phyloP scores from a whole-genome alignment of 2,888 invertebrate species.

The Eulithis testata region DNA sequence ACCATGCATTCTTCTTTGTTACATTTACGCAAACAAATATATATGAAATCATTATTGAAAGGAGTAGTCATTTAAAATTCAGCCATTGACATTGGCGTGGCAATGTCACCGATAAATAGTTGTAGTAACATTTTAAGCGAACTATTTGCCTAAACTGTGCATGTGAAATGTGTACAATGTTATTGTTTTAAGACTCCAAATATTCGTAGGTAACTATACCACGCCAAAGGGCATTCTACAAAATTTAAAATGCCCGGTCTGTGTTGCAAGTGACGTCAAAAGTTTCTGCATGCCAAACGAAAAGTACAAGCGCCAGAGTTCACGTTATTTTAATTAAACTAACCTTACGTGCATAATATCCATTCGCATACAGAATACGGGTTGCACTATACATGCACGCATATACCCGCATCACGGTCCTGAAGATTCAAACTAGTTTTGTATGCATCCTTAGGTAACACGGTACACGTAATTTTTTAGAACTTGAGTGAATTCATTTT shows the following conservation, averaged over 20 bases:
- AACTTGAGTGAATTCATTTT: neutral
- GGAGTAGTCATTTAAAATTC: conserved; percentile 13
- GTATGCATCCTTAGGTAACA: neutral
- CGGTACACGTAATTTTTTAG: neutral
- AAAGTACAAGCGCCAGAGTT: conserved; percentile 5
- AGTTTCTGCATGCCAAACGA: conserved; percentile 15
- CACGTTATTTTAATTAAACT: conserved; percentile 30
- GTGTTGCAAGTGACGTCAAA: conserved; percentile 7
- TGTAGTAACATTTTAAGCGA: neutral
- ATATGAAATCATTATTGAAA: conserved; percentile 18
- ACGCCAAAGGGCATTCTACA: conserved; percentile 7
- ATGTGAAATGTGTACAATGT: neutral
- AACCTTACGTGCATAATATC: conserved; percentile 22
- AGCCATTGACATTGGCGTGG: conserved; percentile 7
- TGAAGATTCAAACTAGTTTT: neutral
- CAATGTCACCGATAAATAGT: conserved; percentile 1
- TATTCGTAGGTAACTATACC: neutral
- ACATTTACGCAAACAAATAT: conserved; percentile 31
- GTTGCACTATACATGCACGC: conserved; percentile 2
- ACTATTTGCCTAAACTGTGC: neutral
- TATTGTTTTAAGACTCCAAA: neutral
- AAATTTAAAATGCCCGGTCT: conserved; percentile 13
- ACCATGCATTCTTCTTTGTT: conserved; percentile 38
- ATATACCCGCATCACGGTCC: neutral
- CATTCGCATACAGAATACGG: conserved; percentile 20